Conservation (phyloP, 2,113 vertebrate genomes). For the Nettapus auritus region DNA sequence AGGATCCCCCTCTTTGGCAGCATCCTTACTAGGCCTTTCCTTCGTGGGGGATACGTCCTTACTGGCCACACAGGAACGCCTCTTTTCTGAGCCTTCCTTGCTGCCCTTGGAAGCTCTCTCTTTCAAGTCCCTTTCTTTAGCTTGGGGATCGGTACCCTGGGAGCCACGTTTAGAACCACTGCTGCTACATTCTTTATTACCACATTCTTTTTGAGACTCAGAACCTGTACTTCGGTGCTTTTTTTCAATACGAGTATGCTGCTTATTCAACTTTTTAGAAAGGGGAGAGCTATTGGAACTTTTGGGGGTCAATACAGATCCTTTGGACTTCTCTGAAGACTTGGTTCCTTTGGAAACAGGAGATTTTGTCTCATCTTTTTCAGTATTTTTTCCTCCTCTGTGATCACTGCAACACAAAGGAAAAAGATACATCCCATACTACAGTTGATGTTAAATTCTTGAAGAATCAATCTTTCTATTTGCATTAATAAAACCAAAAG, state of each 20-base stretch:
- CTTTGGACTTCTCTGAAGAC: not conserved
- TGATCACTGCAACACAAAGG: not conserved
- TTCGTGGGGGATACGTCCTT: not conserved
- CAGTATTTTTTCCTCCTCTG: not conserved
- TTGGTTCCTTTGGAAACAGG: not conserved
- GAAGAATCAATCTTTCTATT: not conserved
- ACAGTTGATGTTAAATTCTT: not conserved
- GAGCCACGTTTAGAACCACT: not conserved
- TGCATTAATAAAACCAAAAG: not conserved
- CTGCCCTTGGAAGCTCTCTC: not conserved
- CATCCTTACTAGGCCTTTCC: not conserved
- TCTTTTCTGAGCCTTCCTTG: not conserved
- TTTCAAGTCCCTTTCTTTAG: not conserved
- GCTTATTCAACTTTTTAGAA: not conserved
- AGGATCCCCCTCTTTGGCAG: not conserved
- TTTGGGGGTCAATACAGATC: not conserved
- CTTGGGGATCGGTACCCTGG: not conserved
- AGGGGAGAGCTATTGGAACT: not conserved
- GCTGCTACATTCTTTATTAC: not conserved
- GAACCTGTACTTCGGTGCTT: not conserved
- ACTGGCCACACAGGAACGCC: not conserved
- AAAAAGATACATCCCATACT: not conserved
- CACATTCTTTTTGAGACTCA: not conserved
- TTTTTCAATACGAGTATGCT: not conserved
- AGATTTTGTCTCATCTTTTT: not conserved